Evolutionary conservation across 2,113 vertebrate genomes (phyloP).

Genomic region (Echinops telfairi): DNA sequence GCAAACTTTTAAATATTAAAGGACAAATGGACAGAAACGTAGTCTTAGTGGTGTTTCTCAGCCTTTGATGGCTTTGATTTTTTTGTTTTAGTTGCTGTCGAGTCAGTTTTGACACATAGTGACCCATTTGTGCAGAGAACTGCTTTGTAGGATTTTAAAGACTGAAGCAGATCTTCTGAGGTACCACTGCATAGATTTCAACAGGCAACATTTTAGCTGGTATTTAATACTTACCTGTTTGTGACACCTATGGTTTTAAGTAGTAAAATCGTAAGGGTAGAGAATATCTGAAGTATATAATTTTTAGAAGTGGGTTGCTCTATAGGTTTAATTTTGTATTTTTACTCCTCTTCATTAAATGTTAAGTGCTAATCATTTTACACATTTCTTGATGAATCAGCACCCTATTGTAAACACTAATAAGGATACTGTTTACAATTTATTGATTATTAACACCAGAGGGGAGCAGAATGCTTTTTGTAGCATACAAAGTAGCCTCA

Average conservation of each 20-base stretch:
- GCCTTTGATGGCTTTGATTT: background rate
- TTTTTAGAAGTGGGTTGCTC: conserved; percentile 18
- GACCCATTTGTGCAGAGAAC: background rate
- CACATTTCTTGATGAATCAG: conserved; percentile 25
- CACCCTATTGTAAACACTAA: background rate
- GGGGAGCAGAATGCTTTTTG: conserved; percentile 16
- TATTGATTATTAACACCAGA: background rate
- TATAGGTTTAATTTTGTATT: background rate
- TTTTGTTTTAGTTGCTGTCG: background rate
- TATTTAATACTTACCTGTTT: background rate
- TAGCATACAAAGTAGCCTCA: background rate
- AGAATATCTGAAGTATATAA: background rate
- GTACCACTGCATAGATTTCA: too few species aligned
- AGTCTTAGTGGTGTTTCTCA: conserved; percentile 4
- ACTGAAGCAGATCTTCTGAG: background rate
- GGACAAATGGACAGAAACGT: conserved; percentile 4
- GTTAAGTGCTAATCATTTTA: conserved; percentile 39
- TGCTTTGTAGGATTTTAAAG: background rate
- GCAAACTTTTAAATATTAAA: conserved; percentile 17
- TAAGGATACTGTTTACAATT: background rate
- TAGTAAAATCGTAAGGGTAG: conserved; percentile 11
- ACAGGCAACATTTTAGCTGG: background rate
- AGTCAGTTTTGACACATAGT: background rate
- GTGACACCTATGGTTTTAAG: background rate
- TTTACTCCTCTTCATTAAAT: background rate